Percentiles rank a stretch among this genome's conserved stretches.
These are phyloP conservation scores for Chaenocephalus aceratus DNA, from an alignment of 2,113 vertebrate species.

Conservation along the genomic window DNA sequence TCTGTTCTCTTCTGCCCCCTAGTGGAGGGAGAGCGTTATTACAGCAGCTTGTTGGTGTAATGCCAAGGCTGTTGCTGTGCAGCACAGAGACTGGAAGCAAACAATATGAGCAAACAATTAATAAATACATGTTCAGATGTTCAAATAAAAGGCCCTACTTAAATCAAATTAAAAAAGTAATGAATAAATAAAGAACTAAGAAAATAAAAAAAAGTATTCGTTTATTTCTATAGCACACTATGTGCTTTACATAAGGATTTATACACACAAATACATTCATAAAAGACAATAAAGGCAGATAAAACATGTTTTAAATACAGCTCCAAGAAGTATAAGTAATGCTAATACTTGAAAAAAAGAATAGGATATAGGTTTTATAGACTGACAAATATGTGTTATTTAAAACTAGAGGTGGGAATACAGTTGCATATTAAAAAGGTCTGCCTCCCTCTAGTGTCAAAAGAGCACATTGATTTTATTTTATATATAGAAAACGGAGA, in stretches of 20 bases:
- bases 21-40: slow-evolving; percentile 10
- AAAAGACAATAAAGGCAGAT: too few relatives aligned
- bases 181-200: too few relatives aligned
- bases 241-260: too few relatives aligned
- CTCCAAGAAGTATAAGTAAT: neutral
- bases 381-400: neutral
- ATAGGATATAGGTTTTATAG: neutral
- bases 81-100: slow-evolving; percentile 48
- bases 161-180: too few relatives aligned
- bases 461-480: neutral
- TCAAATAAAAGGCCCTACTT: neutral
- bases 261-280: too few relatives aligned
- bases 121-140: neutral
- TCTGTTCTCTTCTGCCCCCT: slow-evolving; percentile 61
- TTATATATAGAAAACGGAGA: too few relatives aligned
- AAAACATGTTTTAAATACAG: too few relatives aligned
- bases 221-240: too few relatives aligned
- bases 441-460: slow-evolving; percentile 60
- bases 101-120: slow-evolving; percentile 42
- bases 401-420: neutral
- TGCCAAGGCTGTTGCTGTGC: slow-evolving; percentile 61
- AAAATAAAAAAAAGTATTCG: too few relatives aligned
- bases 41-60: slow-evolving; percentile 2
- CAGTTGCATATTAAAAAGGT: neutral
- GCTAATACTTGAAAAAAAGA: neutral